Conservation (phyloP, 2,797 vertebrate species). For the Varecia variegata region DNA sequence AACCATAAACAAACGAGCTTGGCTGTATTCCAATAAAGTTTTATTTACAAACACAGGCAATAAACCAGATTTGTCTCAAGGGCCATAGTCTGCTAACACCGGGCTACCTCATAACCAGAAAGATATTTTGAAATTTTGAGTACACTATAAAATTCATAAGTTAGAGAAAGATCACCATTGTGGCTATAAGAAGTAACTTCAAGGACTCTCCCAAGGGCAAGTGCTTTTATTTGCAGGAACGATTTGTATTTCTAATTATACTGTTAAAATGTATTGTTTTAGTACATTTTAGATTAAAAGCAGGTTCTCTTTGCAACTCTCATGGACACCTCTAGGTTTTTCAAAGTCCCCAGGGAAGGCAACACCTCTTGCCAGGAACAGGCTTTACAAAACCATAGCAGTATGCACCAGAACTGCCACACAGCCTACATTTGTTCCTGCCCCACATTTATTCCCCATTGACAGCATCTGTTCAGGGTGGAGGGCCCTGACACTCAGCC, state of each 20-base stretch:
- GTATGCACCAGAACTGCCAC: neutral
- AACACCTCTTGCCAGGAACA: neutral
- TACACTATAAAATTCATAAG: constrained; percentile 14
- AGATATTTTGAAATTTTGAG: constrained; percentile 7
- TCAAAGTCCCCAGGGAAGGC: neutral
- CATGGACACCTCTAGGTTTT: neutral
- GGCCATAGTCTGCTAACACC: neutral
- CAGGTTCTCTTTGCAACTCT: neutral
- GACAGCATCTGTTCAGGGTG: neutral
- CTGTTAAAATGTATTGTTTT: neutral
- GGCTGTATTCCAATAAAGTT: neutral
- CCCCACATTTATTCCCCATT: neutral
- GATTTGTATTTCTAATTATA: constrained; percentile 37
- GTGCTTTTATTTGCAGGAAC: neutral
- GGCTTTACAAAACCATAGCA: neutral
- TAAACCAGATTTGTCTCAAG: neutral
- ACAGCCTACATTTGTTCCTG: neutral
- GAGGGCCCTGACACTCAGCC: neutral
- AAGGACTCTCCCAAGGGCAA: constrained; percentile 3
- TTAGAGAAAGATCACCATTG: neutral
- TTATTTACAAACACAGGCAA: neutral
- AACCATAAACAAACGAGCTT: neutral
- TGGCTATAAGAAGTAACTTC: neutral
- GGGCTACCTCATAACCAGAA: neutral
- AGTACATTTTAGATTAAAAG: neutral